These are phyloP conservation scores for Drosophila acutilabella DNA, from an alignment of 2,888 invertebrate genomes.

Conservation along the genomic window DNA sequence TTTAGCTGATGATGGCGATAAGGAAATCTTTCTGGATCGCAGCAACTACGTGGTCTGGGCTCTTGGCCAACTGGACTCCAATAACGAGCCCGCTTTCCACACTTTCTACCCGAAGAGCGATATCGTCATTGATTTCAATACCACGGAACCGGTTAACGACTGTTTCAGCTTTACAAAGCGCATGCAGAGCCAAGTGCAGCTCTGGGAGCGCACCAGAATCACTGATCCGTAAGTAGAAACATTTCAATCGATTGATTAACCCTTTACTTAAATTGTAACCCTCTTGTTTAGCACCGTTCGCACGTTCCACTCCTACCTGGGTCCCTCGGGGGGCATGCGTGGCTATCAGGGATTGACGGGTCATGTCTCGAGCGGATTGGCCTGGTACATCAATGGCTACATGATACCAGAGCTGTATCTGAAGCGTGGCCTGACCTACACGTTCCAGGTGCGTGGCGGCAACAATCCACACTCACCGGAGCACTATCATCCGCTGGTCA, in stretches of 20 bases:
- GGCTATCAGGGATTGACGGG: slow-evolving; percentile 91
- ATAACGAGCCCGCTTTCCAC: slow-evolving; percentile 93
- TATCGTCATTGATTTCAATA: slow-evolving; percentile 88
- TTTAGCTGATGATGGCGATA: slow-evolving; percentile 91
- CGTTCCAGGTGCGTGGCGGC: slow-evolving; percentile 92
- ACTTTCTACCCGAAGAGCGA: slow-evolving; percentile 91
- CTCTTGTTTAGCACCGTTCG: slow-evolving; percentile 87
- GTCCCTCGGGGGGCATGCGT: slow-evolving; percentile 92
- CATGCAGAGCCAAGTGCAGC: slow-evolving; percentile 81
- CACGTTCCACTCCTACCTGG: slow-evolving; percentile 92
- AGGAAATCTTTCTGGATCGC: slow-evolving; percentile 88
- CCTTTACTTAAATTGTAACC: no score
- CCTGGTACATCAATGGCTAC: slow-evolving; percentile 97
- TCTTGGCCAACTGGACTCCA: slow-evolving; percentile 91
- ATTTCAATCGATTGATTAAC: background rate
- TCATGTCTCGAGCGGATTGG: slow-evolving; percentile 89
- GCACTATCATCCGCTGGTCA: slow-evolving; percentile 95
- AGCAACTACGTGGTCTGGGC: slow-evolving; percentile 92
- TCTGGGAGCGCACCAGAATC: slow-evolving; percentile 89
- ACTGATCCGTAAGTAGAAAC: slow-evolving; percentile 86
- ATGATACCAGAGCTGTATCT: slow-evolving; percentile 95
- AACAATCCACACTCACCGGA: slow-evolving; percentile 94
- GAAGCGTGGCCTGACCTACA: slow-evolving; percentile 93
- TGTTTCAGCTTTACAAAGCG: slow-evolving; percentile 90
- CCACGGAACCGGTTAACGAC: slow-evolving; percentile 88